A percentile compares a stretch with the other conserved stretches of the same genome.
Evolutionary conservation across 2,797 vertebrate species (phyloP).

Genomic region (Ataeniobius toweri): DNA sequence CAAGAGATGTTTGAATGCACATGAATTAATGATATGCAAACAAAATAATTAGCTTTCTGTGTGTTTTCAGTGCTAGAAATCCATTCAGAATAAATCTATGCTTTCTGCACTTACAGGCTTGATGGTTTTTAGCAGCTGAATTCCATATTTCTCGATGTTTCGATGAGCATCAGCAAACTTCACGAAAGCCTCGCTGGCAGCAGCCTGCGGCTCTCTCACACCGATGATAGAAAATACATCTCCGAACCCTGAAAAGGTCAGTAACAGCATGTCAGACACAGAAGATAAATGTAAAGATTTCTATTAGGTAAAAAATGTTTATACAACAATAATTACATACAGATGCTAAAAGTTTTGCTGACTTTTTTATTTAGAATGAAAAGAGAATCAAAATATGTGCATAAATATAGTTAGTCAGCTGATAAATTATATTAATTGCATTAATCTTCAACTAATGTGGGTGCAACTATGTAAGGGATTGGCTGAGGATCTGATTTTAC

Average conservation of each 20-base stretch:
- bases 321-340: background rate
- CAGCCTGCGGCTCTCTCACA: conserved; percentile 94
- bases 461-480: background rate
- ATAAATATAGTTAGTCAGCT: background rate
- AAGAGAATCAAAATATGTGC: background rate
- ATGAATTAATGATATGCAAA: too few species aligned
- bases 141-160: conserved; percentile 96
- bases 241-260: conserved; percentile 87
- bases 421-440: background rate
- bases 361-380: background rate
- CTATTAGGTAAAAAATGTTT: background rate
- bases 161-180: conserved; percentile 98
- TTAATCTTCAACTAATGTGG: background rate
- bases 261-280: background rate
- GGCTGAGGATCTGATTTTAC: background rate
- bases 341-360: background rate
- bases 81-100: background rate
- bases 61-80: background rate
- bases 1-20: background rate
- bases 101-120: conserved; percentile 87
- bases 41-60: too few species aligned
- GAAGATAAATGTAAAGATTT: background rate
- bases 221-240: conserved; percentile 98
- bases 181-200: conserved; percentile 96
- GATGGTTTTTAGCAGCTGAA: conserved; percentile 95